Conservation (phyloP, 2,888 invertebrate genomes). For the Lacanobia oleracea region DNA sequence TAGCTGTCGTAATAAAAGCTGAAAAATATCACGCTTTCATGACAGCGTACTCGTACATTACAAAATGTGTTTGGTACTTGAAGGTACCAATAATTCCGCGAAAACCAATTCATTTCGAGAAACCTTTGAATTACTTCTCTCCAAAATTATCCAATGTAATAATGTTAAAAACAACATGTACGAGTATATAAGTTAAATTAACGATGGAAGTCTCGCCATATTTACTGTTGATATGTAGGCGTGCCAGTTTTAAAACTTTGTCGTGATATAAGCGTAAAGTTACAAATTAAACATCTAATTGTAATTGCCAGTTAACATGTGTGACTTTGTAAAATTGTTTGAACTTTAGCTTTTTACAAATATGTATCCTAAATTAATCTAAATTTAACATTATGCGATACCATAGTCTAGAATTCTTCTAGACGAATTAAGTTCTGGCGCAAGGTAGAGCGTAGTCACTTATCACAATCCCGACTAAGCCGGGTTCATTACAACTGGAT, state of each 20-base stretch:
- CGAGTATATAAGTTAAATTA: constrained; percentile 52
- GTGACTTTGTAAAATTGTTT: constrained; percentile 32
- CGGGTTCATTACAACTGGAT: constrained; percentile 33
- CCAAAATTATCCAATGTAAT: constrained; percentile 20
- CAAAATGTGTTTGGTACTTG: not conserved
- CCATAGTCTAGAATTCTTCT: constrained; percentile 8
- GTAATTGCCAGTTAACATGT: constrained; percentile 52
- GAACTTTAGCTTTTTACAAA: constrained; percentile 19
- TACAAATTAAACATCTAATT: constrained; percentile 60
- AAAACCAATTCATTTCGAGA: constrained; percentile 21
- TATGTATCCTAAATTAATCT: constrained; percentile 11
- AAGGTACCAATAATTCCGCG: too few species aligned
- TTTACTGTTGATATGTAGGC: constrained; percentile 45
- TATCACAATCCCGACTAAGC: constrained; percentile 24
- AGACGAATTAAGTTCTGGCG: constrained; percentile 27
- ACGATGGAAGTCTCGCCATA: constrained; percentile 40
- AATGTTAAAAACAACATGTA: constrained; percentile 46
- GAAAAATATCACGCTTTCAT: not conserved
- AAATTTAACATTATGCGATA: not conserved
- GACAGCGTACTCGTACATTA: not conserved
- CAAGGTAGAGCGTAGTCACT: constrained; percentile 9
- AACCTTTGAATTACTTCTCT: constrained; percentile 27
- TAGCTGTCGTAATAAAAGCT: not conserved
- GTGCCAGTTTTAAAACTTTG: constrained; percentile 54
- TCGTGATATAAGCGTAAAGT: constrained; percentile 52